Percentiles rank a stretch among this genome's conserved stretches.
Conservation (phyloP, 2,888 invertebrate species). For the Mythimna impura region DNA sequence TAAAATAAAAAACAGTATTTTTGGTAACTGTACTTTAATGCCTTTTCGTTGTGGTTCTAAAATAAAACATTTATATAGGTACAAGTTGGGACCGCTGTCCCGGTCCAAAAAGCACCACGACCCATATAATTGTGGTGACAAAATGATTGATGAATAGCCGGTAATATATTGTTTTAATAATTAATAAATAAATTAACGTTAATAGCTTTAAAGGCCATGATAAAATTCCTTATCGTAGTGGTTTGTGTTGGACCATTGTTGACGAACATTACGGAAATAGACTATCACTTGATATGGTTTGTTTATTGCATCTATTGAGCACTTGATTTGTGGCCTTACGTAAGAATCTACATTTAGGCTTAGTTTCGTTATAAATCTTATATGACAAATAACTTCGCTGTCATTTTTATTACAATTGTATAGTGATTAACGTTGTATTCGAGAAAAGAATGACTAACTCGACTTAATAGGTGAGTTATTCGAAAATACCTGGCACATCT, state of each 20-base stretch:
- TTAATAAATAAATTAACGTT: conserved; percentile 51
- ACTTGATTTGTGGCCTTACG: conserved; percentile 51
- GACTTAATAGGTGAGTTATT: background rate
- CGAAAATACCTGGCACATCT: conserved; percentile 59
- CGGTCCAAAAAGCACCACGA: too few species aligned
- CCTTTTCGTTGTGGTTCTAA: too few species aligned
- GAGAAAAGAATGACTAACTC: conserved; percentile 18
- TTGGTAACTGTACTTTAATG: too few species aligned
- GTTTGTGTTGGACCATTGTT: conserved; percentile 47
- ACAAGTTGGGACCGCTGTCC: too few species aligned
- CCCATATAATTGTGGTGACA: conserved; percentile 2
- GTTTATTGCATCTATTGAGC: conserved; percentile 53
- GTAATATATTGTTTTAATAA: conserved; percentile 36
- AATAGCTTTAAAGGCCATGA: conserved; percentile 50
- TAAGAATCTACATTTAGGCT: conserved; percentile 17
- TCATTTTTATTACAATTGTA: background rate
- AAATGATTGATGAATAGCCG: conserved; percentile 39
- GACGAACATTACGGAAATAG: conserved; percentile 61
- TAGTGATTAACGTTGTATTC: background rate
- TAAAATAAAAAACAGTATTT: too few species aligned
- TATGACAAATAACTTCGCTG: background rate
- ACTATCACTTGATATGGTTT: conserved; percentile 40
- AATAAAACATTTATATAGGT: too few species aligned
- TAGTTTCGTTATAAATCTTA: conserved; percentile 2
- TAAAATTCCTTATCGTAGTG: conserved; percentile 61